Conservation (phyloP, 2,113 vertebrate species). For the Hepsetus odoe region DNA sequence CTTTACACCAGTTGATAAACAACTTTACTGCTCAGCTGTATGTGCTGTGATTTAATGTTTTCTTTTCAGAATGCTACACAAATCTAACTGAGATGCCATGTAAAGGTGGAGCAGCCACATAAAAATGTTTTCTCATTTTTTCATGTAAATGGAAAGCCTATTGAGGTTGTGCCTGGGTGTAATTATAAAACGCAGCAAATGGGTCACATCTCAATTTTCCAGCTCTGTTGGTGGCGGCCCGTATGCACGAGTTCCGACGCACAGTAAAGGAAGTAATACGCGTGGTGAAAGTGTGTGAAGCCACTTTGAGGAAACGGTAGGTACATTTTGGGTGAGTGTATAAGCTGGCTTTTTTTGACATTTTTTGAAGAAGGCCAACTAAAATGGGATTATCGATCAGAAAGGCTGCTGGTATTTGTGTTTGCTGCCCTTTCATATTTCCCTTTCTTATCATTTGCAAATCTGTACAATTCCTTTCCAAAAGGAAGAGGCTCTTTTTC, state of each 20-base stretch:
- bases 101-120: neutral
- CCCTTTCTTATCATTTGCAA: neutral
- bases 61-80: neutral
- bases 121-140: neutral
- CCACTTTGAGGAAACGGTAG: slow-evolving; percentile 95
- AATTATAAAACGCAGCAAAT: slow-evolving; percentile 1
- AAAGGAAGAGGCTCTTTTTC: no score
- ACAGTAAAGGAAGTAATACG: slow-evolving; percentile 96
- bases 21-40: neutral
- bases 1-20: neutral
- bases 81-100: neutral
- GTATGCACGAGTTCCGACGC: slow-evolving; percentile 96
- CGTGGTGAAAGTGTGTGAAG: slow-evolving; percentile 98
- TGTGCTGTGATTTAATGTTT: neutral
- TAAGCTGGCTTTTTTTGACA: neutral
- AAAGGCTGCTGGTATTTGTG: no score
- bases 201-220: slow-evolving; percentile 23
- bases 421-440: neutral
- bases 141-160: neutral
- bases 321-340: slow-evolving; percentile 24
- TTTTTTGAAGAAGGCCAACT: neutral
- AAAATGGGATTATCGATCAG: neutral
- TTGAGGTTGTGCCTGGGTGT: neutral
- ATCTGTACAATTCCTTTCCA: neutral
- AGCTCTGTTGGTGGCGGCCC: slow-evolving; percentile 96